phyloP scores from a whole-genome alignment of 92 coral and sea anemone species.

The Epizoanthus illoricatus region DNA sequence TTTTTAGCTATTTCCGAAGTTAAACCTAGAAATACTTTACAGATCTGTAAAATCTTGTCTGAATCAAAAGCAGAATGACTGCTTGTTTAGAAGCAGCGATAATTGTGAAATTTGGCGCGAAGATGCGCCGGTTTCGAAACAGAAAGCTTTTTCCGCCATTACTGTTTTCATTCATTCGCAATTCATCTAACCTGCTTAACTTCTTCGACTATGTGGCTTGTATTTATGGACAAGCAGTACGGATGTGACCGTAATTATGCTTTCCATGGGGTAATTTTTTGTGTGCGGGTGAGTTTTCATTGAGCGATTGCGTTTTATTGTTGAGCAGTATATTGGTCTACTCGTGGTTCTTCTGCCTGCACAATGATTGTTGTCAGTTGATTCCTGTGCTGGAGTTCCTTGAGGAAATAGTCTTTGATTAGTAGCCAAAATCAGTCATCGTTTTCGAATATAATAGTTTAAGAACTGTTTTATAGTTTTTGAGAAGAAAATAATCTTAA shows the following conservation, averaged over 20 bases:
- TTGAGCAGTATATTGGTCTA: background rate
- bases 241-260: background rate
- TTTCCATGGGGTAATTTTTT: background rate
- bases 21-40: constrained; percentile 8
- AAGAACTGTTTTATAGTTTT: background rate
- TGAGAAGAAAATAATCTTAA: background rate
- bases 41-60: background rate
- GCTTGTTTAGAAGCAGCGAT: constrained; percentile 28
- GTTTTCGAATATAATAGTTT: background rate
- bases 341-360: background rate
- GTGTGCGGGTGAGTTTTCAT: background rate
- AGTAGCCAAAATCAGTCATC: background rate
- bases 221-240: background rate
- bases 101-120: constrained; percentile 43
- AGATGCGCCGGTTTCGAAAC: constrained; percentile 43
- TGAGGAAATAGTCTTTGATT: constrained; percentile 10
- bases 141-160: constrained; percentile 33
- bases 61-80: constrained; percentile 1
- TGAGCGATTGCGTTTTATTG: constrained; percentile 5
- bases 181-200: constrained; percentile 10
- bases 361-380: constrained; percentile 11
- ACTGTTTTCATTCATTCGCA: constrained; percentile 44
- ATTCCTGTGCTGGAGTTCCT: background rate
- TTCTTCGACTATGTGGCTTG: constrained; percentile 11
- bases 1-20: constrained; percentile 8